These are phyloP conservation scores for Characodon lateralis DNA, from an alignment of 2,797 vertebrate genomes.

Conservation along the genomic window DNA sequence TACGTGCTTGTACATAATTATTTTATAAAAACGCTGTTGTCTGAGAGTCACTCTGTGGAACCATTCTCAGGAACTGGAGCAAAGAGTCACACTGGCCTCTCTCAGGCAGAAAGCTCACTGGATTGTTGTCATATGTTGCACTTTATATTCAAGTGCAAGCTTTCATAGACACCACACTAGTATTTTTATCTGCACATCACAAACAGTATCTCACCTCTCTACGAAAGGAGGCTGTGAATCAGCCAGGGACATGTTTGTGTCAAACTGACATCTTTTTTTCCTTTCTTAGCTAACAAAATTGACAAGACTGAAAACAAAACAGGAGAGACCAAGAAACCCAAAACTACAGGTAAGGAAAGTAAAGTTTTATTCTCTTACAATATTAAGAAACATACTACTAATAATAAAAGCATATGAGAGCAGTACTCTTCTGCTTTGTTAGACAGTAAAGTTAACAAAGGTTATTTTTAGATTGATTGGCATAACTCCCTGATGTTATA, in stretches of 20 bases:
- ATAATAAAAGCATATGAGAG: background rate
- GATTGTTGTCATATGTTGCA: constrained; percentile 52
- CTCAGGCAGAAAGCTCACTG: constrained; percentile 42
- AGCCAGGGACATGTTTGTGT: constrained; percentile 29
- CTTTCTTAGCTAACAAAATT: constrained; percentile 82
- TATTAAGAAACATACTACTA: background rate
- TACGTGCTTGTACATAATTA: background rate
- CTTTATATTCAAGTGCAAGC: constrained; percentile 30
- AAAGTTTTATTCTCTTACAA: background rate
- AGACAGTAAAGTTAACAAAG: background rate
- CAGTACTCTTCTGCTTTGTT: background rate
- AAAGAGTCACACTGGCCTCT: constrained; percentile 44
- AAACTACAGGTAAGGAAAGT: constrained; percentile 82
- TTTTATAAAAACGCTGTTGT: constrained; percentile 3
- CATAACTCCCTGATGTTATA: background rate
- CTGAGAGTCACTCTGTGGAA: background rate
- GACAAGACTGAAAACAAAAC: constrained; percentile 88
- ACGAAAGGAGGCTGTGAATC: constrained; percentile 53
- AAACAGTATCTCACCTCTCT: constrained; percentile 52
- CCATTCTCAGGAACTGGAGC: constrained; percentile 12
- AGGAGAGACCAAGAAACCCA: constrained; percentile 86
- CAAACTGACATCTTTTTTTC: constrained; percentile 10
- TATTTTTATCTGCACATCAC: constrained; percentile 60
- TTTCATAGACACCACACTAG: constrained; percentile 37
- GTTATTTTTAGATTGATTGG: background rate